A percentile compares a stretch with the other conserved stretches of the same genome.
Evolutionary conservation across 2,113 vertebrate genomes (phyloP).

Genomic region (Rhinogobius similis): DNA sequence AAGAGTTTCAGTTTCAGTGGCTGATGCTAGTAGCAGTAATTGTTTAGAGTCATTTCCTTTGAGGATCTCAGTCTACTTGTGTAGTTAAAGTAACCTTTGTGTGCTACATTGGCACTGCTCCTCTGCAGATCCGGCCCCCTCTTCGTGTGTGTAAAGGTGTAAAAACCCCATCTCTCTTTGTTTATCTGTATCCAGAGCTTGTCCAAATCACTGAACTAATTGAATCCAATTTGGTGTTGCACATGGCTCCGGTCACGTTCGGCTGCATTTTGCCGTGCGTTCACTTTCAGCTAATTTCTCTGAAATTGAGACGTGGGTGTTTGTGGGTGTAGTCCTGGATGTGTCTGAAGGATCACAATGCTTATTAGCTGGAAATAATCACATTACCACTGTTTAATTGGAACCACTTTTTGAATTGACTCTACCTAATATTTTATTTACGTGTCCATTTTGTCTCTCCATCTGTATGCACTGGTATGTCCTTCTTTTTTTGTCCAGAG

Average conservation of each 20-base stretch:
- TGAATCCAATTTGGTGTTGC: constrained; percentile 72
- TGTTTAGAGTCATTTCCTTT: too few relatives aligned
- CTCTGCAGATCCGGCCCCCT: constrained; percentile 31
- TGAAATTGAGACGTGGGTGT: constrained; percentile 48
- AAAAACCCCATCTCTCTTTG: constrained; percentile 46
- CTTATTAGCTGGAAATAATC: constrained; percentile 17
- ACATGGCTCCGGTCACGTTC: constrained; percentile 53
- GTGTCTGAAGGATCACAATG: constrained; percentile 13
- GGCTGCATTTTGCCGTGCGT: constrained; percentile 52
- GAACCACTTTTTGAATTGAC: background rate
- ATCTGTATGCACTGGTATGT: constrained; percentile 18
- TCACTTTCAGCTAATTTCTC: constrained; percentile 60
- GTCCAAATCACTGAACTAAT: constrained; percentile 59
- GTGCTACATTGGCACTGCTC: constrained; percentile 1
- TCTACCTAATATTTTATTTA: constrained; percentile 11
- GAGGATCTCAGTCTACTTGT: background rate
- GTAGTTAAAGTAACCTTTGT: background rate
- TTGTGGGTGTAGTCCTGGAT: constrained; percentile 16
- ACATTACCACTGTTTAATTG: background rate
- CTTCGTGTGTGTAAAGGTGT: constrained; percentile 56
- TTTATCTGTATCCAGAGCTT: constrained; percentile 41
- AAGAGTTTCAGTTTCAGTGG: background rate
- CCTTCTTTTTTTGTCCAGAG: constrained; percentile 5
- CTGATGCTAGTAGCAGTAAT: too few relatives aligned
- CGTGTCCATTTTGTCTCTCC: background rate